phyloP scores from a whole-genome alignment of 2,888 invertebrate species.

The Stenolophus ochropezus region DNA sequence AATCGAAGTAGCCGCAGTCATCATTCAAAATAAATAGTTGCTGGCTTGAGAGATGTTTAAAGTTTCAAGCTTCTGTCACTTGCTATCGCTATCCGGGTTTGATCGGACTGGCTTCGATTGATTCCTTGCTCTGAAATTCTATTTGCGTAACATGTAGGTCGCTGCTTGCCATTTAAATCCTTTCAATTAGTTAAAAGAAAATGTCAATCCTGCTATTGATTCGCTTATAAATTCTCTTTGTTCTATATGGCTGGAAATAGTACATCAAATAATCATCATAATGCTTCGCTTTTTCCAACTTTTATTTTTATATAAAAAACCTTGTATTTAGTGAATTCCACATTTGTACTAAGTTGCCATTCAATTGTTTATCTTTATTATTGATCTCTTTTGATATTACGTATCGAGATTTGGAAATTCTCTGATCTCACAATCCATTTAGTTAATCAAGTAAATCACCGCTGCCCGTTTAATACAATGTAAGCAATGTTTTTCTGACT shows the following conservation, averaged over 20 bases:
- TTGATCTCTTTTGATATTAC: too few relatives aligned
- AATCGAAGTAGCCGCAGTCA: neutral
- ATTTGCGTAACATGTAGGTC: conserved; percentile 34
- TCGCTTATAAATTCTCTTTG: conserved; percentile 10
- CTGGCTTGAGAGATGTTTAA: neutral
- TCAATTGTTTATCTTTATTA: too few relatives aligned
- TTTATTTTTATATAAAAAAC: too few relatives aligned
- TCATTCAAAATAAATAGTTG: conserved; percentile 13
- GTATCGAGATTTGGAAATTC: too few relatives aligned
- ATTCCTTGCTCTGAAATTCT: conserved; percentile 27
- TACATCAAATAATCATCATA: neutral
- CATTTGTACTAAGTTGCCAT: too few relatives aligned
- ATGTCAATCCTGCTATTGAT: conserved; percentile 9
- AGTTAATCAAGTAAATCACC: too few relatives aligned
- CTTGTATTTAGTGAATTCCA: too few relatives aligned
- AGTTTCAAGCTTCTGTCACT: conserved; percentile 17
- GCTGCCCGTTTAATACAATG: too few relatives aligned
- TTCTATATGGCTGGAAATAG: neutral
- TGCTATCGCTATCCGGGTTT: neutral
- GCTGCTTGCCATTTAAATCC: conserved; percentile 19
- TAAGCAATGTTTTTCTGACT: too few relatives aligned
- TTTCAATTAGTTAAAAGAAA: conserved; percentile 28
- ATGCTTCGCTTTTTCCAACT: neutral
- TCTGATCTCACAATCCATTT: too few relatives aligned
- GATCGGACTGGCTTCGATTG: conserved; percentile 22